These are phyloP conservation scores for Pardalotus punctatus DNA, from an alignment of 2,113 vertebrate genomes.

Conservation along the genomic window DNA sequence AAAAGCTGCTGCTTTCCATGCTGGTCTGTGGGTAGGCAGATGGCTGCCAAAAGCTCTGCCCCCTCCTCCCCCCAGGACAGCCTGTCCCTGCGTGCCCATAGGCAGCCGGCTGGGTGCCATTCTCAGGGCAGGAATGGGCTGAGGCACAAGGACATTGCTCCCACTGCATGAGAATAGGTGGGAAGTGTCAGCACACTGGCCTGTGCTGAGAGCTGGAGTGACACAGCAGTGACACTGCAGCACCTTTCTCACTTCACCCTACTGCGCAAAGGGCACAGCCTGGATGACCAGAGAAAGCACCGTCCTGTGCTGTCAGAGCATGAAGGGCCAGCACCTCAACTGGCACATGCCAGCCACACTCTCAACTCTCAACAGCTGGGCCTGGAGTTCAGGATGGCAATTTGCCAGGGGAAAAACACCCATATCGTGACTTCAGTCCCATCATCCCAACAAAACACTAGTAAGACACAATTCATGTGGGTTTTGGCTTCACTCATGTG, in stretches of 20 bases:
- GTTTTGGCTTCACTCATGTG: background rate
- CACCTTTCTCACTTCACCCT: background rate
- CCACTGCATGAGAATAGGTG: accelerated
- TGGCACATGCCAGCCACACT: too few species aligned
- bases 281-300: background rate
- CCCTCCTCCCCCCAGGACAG: background rate
- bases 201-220: background rate
- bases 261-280: background rate
- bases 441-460: background rate
- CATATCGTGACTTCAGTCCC: background rate
- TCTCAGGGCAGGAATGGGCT: background rate
- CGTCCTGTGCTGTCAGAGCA: accelerated
- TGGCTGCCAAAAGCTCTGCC: background rate
- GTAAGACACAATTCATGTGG: too few species aligned
- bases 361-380: too few species aligned
- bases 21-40: background rate
- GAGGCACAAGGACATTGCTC: background rate
- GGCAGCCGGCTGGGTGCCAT: background rate
- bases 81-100: background rate
- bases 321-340: background rate
- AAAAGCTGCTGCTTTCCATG: background rate
- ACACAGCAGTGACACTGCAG: background rate
- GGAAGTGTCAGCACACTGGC: background rate
- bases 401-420: background rate
- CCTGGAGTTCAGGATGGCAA: background rate